A percentile compares a stretch with the other conserved stretches of the same genome.
Conservation (phyloP, 2,888 invertebrate genomes). For the Capitulum mitella region DNA sequence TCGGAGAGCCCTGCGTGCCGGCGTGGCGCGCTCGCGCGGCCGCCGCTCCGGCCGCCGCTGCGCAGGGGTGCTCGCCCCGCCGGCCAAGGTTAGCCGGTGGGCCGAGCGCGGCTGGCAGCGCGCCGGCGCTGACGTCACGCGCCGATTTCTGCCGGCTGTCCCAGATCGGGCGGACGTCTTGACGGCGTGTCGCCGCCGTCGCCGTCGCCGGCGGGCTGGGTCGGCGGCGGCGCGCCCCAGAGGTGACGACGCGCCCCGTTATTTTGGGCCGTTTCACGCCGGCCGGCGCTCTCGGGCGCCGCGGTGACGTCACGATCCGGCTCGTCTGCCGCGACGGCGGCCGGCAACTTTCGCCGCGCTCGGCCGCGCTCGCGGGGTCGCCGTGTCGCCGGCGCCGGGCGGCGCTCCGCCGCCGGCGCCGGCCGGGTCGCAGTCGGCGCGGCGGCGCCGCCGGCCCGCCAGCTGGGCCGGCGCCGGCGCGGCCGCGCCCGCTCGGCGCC, state of each 20-base stretch:
- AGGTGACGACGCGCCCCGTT: too few species aligned
- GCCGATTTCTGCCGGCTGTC: background rate
- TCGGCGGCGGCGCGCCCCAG: too few species aligned
- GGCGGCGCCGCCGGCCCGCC: background rate
- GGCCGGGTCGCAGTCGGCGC: background rate
- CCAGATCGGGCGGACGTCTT: too few species aligned
- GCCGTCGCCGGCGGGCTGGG: too few species aligned
- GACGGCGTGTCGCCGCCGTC: too few species aligned
- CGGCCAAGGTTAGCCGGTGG: background rate
- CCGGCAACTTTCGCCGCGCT: background rate
- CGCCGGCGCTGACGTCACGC: background rate
- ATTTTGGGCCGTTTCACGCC: too few species aligned
- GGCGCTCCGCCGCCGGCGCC: background rate
- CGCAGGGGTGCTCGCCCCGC: background rate
- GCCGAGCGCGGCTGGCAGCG: conserved; percentile 1
- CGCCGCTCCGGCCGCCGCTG: background rate
- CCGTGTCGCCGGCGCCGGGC: background rate
- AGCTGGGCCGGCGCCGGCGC: background rate
- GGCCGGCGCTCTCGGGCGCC: too few species aligned
- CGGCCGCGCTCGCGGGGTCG: background rate
- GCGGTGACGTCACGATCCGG: too few species aligned
- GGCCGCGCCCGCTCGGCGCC: background rate
- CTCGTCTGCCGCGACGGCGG: background rate
- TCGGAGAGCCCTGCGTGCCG: background rate
- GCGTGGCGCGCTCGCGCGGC: background rate